Evolutionary conservation across 2,113 vertebrate species (phyloP).

Genomic region (Saimiri boliviensis): DNA sequence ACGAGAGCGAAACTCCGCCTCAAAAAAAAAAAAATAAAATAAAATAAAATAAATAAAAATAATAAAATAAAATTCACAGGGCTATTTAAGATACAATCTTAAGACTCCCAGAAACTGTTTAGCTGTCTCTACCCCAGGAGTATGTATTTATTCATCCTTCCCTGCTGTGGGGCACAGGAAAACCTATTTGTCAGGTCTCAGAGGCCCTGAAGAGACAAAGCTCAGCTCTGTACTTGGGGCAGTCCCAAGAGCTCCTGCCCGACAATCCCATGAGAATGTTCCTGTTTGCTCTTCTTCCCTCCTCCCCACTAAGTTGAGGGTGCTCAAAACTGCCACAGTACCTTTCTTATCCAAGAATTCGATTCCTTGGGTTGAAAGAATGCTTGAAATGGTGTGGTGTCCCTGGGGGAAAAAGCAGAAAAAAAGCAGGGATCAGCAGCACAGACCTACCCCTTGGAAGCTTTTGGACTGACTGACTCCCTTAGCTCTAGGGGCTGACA

Average conservation of each 20-base stretch:
- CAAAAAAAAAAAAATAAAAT: too few relatives aligned
- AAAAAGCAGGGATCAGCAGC: background rate
- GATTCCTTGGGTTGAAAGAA: background rate
- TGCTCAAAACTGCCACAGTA: background rate
- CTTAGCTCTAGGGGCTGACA: background rate
- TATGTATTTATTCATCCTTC: background rate
- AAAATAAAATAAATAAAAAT: too few relatives aligned
- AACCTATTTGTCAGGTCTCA: background rate
- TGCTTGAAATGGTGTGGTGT: accelerated
- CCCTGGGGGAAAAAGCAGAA: constrained; percentile 44
- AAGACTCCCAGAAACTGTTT: background rate
- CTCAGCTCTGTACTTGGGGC: background rate
- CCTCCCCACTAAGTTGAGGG: background rate
- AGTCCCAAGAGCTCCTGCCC: background rate
- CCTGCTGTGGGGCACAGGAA: background rate
- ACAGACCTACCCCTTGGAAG: background rate
- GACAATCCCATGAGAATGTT: background rate
- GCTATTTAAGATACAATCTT: background rate
- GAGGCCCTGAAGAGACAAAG: background rate
- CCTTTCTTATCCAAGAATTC: constrained; percentile 41
- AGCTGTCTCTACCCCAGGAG: background rate
- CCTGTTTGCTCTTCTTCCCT: background rate
- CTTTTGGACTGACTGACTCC: background rate
- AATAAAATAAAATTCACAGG: background rate
- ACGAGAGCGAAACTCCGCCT: too few relatives aligned